Base-by-base conservation (phyloP, 2,888 invertebrate genomes). In the Blomia tropicalis region DNA sequence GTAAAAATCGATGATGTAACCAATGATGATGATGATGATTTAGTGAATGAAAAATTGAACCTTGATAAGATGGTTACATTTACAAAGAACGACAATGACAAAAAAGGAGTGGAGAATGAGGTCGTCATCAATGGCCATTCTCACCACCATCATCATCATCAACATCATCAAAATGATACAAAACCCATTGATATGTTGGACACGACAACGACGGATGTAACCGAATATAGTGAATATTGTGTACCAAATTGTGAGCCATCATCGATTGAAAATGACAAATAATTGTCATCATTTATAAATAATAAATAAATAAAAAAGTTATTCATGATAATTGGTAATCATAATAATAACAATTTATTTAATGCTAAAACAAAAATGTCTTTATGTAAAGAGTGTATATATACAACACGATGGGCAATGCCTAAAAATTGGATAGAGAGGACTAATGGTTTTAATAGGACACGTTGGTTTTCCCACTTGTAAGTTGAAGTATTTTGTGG, bases 211-310 rank as follows among this genome's bases (percentile, higher is more conserved):
- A 56, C 14, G 11, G 54, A 54, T 31, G 25, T 54, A 27, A 56
- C 22, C 23, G 56, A 56, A 36, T 56, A 27, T 19, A 56, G 56
- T 25, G 56, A 56, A 25, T 56, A 56, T 36, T 56, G 56, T 31
- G 56, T 27, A 25, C 56, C 56, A 31, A 56, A 56, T 30, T 27
- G 25, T 36, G 56, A 56, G 29, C 29, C 22, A 54, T 25, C n/a
- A n/a, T n/a, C n/a, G n/a, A n/a, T n/a, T n/a, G n/a, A n/a, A 25
- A 51, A 51, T n/a, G 2, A 7, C 2, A 25, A 51, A 29, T n/a
- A 4, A n/a, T 51, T 51, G 2, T 51, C 22, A 27, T 51, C 25
- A 47, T 47, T 47, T 51, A n/a, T 51, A 51, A n/a, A n/a, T 19
- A 51, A 51, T 22, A n/a, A 19, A n/a, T n/a, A 17, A 27, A 29